Conservation (phyloP, 2,888 invertebrate genomes). For the Pecten maximus region DNA sequence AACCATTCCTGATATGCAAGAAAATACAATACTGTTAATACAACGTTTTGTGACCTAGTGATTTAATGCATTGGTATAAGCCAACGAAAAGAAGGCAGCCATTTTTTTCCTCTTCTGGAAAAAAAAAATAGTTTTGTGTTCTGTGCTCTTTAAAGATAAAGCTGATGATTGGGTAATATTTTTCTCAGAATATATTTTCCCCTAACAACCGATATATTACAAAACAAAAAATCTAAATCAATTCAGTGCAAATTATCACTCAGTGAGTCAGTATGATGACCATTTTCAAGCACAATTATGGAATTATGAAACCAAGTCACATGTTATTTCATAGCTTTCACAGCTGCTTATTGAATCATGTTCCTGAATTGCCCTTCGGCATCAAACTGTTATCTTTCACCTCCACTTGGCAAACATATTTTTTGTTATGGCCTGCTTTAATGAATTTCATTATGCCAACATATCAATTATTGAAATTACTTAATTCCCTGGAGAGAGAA, state of each 20-base stretch:
- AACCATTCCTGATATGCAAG: too few species aligned
- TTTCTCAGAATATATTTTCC: background rate
- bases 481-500: background rate
- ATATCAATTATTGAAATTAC: background rate
- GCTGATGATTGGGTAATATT: background rate
- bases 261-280: background rate
- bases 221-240: background rate
- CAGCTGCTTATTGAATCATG: background rate
- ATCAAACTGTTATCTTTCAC: background rate
- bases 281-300: background rate
- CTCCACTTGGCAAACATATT: background rate
- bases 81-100: too few species aligned
- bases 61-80: too few species aligned
- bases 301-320: background rate
- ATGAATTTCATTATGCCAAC: background rate
- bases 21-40: too few species aligned
- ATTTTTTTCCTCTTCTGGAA: too few species aligned
- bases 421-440: background rate
- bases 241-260: background rate
- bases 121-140: too few species aligned
- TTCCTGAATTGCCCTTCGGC: background rate
- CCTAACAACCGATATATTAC: background rate
- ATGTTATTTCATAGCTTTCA: background rate
- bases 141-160: too few species aligned
- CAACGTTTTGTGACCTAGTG: too few species aligned